Base-by-base conservation (phyloP, 2,888 invertebrate species). In the Alloscopus bannaensis region DNA sequence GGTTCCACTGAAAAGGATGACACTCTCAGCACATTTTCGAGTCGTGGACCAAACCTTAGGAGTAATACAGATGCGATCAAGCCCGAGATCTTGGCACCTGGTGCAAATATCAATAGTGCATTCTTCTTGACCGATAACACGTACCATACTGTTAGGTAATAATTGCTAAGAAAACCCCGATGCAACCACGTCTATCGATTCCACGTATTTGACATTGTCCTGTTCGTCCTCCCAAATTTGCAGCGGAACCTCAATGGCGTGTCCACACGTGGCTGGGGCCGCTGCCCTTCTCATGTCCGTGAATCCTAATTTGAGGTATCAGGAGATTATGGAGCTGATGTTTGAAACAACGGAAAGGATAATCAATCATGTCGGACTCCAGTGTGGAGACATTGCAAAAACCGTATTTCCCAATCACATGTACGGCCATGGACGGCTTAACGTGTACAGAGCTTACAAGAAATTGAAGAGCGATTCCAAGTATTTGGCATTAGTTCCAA, bases 171-270 rank as follows among this genome's bases (percentile, higher is more conserved):
- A n/a, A n/a, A n/a, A n/a, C n/a, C n/a, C n/a, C n/a, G n/a, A n/a
- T n/a, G n/a, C n/a, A n/a, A n/a, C n/a, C n/a, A n/a, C n/a, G n/a
- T n/a, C n/a, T n/a, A n/a, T n/a, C n/a, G n/a, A n/a, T n/a, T n/a
- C n/a, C n/a, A n/a, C n/a, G n/a, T n/a, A n/a, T n/a, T n/a, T n/a
- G n/a, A n/a, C n/a, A n/a, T n/a, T n/a, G n/a, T n/a, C n/a, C n/a
- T n/a, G n/a, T n/a, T n/a, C n/a, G n/a, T n/a, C n/a, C n/a, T n/a
- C n/a, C n/a, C n/a, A n/a, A n/a, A n/a, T n/a, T n/a, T 13, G 36
- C 6, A 36, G 36, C 13, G 81, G 81, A 22, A 81, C 81, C 0
- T 62, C 62, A 2, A 79, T 81, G 78, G 79, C 81, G 4, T 13
- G 29, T 2, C 78, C 78, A 1, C 24, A 45, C 16, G 59, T 36